Evolutionary conservation across 2,797 vertebrate species (phyloP), one percentile per base, ranked within the genome.

Genomic region (Fringilla coelebs): DNA sequence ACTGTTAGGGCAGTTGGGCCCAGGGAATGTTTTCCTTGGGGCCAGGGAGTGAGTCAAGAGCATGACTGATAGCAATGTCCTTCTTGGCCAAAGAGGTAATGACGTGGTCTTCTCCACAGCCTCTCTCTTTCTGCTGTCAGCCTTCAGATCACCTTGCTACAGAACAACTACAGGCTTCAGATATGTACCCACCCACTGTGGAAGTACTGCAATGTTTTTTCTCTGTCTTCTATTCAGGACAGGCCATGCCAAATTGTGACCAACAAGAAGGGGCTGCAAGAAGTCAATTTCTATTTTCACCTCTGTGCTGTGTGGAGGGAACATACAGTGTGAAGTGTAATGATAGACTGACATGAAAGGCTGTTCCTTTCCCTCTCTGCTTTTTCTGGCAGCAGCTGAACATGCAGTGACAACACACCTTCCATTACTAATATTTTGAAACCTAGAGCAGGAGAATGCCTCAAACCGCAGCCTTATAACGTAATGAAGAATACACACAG

Each of bases 351-450:
- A 93, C 75, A 74, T 88, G 70, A 84, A 92, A 93, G 75, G 90
- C 4, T 20, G 60, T 81, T 96, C 83, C 75, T 20, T 95, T 96
- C 91, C 48, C 82, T 89, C 86, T 95, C 90, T 97, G 94, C 95
- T 97, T 97, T 97, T 96, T 93, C 89, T 98, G 97, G 96, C 96
- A 97, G 72, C 67, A 85, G 77, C 57, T 74, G 88, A 96, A 96
- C 90, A 61, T 96, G 89, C 93, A 94, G 88, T 62, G 65, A 97
- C 96, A 97, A 81, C 84, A 89, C 81, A 97, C 84, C 93, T 97
- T 97, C 97, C 97, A 96, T 96, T 97, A 96, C 89, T 97, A 98
- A 96, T 97, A 97, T 97, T 97, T 97, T 96, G 92, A 97, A 97
- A 96, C 80, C 70, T 76, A 92, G 75, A 95, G 90, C 80, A 93